Evolutionary conservation across 2,797 vertebrate genomes (phyloP).

Genomic region (Schizopygopsis pylzovi): DNA sequence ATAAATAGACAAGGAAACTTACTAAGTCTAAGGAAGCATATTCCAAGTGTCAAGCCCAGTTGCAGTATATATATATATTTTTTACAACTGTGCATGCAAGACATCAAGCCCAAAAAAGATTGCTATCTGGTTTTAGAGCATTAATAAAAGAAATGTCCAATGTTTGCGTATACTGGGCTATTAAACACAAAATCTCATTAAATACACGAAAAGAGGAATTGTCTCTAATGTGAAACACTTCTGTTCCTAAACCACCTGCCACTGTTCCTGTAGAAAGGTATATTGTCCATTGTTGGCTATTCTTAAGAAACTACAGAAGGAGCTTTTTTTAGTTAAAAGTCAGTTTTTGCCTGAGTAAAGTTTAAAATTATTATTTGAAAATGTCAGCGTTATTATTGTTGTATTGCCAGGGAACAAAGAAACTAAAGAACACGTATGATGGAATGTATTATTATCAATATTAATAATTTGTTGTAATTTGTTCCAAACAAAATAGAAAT

Average conservation of each 20-base stretch:
- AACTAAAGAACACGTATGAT: neutral
- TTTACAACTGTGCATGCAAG: neutral
- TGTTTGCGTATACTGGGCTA: neutral
- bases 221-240: neutral
- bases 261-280: neutral
- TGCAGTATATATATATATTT: neutral
- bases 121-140: neutral
- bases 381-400: neutral
- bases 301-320: neutral
- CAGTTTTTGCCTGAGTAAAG: neutral
- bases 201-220: neutral
- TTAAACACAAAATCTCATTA: neutral
- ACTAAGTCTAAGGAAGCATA: neutral
- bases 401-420: neutral
- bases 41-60: neutral
- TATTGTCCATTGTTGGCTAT: neutral
- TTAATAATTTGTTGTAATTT: neutral
- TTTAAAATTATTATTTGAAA: neutral
- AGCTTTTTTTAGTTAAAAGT: neutral
- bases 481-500: neutral
- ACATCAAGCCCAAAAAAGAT: too few species aligned
- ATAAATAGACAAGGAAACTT: neutral
- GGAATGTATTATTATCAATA: neutral
- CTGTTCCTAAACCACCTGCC: constrained; percentile 1
- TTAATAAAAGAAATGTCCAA: neutral